Base-by-base conservation (phyloP, 2,888 invertebrate genomes). In the Drosophila kokeensis region DNA sequence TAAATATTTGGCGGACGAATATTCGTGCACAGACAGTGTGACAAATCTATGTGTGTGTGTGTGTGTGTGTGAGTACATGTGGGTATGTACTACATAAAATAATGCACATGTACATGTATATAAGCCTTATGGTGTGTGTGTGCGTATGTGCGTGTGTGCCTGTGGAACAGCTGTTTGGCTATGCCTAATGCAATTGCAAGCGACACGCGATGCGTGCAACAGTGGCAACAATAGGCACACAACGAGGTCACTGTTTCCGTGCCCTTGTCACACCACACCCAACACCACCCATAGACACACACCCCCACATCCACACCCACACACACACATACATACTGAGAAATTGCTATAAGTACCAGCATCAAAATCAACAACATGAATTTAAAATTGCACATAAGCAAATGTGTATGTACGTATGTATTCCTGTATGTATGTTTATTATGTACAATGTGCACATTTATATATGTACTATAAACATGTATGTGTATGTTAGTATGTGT, bases 1-100 rank as follows among this genome's bases (percentile, higher is more conserved):
- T 29, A 63, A 70, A 63, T 42, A 69, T 52, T 70, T 70, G 55
- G 55, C 62, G 42, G 48, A 38, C 42, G 34, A 34, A n/a, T 21
- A n/a, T 36, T 29, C 40, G 29, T 34, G 45, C 45, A 52, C 11
- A 30, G 29, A 50, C 50, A 29, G 27, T 49, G 29, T 30, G 50
- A 18, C 36, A 13, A 13, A 50, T 66, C 32, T 60, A 32, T 49
- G 45, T 66, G 45, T 71, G 60, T 65, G 48, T 58, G 27, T 32
- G 27, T 61, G 60, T 60, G 42, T 57, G 34, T 38, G 49, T 63
- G 52, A 68, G 60, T 64, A 42, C 53, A n/a, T 10, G n/a, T 30
- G 21, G 10, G 34, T 21, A 34, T 30, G 27, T 27, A 61, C 4
- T 13, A 40, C 27, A 42, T 6, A 8, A 32, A 27, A 36, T 36